Percentiles rank a stretch among this genome's conserved stretches.
These are phyloP conservation scores for Cataglyphis cursor DNA, from an alignment of 2,888 invertebrate species.

Conservation along the genomic window DNA sequence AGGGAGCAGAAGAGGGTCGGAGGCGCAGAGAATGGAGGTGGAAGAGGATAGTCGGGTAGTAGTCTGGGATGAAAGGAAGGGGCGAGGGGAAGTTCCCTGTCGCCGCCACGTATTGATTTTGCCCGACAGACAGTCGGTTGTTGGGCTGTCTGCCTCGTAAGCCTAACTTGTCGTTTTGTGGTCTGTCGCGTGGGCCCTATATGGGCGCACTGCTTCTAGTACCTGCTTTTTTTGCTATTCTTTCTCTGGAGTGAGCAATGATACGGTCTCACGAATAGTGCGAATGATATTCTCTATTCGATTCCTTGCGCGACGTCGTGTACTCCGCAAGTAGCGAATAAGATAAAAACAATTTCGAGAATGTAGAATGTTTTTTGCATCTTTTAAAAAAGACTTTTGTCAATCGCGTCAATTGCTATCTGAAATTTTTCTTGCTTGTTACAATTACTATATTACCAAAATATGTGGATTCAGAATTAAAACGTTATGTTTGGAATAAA, in stretches of 20 bases:
- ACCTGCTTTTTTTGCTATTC: neutral
- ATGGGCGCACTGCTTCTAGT: conserved; percentile 4
- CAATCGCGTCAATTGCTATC: neutral
- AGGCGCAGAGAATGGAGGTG: conserved; percentile 60
- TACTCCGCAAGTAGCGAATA: neutral
- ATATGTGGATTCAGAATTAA: neutral
- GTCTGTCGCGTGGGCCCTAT: conserved; percentile 40
- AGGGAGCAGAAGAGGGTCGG: conserved; percentile 66
- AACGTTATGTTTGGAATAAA: neutral
- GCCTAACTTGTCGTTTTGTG: conserved; percentile 71
- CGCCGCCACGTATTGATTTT: conserved; percentile 86
- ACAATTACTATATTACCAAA: neutral
- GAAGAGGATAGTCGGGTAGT: conserved; percentile 50
- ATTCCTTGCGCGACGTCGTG: conserved; percentile 6
- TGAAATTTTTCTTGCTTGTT: neutral
- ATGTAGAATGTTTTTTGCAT: neutral
- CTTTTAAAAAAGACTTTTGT: neutral
- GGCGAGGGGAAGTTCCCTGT: conserved; percentile 79
- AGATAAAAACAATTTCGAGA: neutral
- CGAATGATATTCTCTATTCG: conserved; percentile 28
- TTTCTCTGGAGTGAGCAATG: conserved; percentile 8
- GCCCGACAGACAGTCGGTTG: conserved; percentile 84
- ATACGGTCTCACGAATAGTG: conserved; percentile 4
- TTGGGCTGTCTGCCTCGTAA: conserved; percentile 80
- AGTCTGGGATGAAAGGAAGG: conserved; percentile 60